These are phyloP conservation scores for Rhinogobius similis DNA, from an alignment of 2,113 vertebrate genomes.

Conservation along the genomic window DNA sequence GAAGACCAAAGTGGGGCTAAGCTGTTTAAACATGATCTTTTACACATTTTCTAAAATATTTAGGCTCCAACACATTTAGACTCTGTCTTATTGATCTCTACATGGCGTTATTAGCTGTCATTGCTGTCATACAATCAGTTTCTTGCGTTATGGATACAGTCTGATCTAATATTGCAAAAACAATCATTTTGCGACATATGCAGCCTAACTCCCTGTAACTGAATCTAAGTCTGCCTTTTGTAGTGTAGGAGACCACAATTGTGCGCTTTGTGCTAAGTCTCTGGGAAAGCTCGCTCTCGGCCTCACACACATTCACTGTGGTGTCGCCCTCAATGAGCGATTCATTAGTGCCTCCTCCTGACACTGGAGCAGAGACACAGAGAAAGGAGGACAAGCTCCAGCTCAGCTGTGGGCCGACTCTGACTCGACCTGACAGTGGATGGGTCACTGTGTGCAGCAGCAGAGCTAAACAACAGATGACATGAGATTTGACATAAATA, in stretches of 20 bases:
- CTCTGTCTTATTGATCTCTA: no score
- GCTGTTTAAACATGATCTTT: no score
- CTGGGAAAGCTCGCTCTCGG: conserved; percentile 53
- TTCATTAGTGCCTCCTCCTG: conserved; percentile 64
- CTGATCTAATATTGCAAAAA: no score
- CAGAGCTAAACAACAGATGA: neutral
- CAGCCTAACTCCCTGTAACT: neutral
- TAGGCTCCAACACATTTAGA: no score
- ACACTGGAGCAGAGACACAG: conserved; percentile 47
- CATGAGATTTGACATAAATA: neutral
- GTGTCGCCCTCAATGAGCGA: conserved; percentile 57
- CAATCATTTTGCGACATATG: no score
- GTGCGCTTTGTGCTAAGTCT: conserved; percentile 56
- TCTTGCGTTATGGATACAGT: no score
- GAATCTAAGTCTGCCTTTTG: conserved; percentile 39
- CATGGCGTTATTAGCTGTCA: no score
- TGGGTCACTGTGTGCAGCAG: conserved; percentile 1
- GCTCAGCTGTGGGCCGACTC: conserved; percentile 15
- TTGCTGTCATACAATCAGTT: no score
- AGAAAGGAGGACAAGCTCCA: conserved; percentile 23
- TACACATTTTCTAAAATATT: no score
- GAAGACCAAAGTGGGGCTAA: no score
- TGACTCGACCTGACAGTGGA: conserved; percentile 35
- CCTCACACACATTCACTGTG: conserved; percentile 52
- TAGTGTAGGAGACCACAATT: conserved; percentile 52